Evolutionary conservation across 2,797 vertebrate genomes (phyloP).

Genomic region (Valencia hispanica): DNA sequence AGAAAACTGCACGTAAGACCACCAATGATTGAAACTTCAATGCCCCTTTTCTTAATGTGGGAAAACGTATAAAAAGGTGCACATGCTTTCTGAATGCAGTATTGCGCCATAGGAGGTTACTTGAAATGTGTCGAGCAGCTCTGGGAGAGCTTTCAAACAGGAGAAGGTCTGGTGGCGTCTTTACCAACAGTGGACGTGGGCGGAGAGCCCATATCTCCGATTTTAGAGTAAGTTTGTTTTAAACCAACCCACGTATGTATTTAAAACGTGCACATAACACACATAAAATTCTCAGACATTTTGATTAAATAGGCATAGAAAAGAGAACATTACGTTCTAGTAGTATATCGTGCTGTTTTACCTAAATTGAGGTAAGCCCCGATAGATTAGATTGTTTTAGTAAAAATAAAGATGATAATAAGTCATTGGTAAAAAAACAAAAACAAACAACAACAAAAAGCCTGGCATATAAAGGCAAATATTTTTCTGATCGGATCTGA

Average conservation of each 20-base stretch:
- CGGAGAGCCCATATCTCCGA: slow-evolving; percentile 27
- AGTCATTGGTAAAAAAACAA: too few species aligned
- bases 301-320: background rate
- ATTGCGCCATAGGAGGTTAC: slow-evolving; percentile 83
- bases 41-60: background rate
- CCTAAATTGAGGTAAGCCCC: background rate
- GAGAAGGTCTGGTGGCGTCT: background rate
- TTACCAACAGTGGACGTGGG: slow-evolving; percentile 45
- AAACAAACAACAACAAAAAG: background rate
- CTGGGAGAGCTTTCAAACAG: slow-evolving; percentile 42
- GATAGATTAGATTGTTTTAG: background rate
- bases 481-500: background rate
- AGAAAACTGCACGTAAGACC: slow-evolving; percentile 58
- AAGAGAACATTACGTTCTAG: background rate
- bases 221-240: slow-evolving; percentile 63
- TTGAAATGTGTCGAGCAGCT: slow-evolving; percentile 77
- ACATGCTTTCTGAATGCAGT: slow-evolving; percentile 64
- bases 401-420: background rate
- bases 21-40: background rate
- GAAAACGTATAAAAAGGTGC: background rate
- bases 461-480: background rate
- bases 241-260: background rate
- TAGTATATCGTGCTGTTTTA: background rate
- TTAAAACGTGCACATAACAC: background rate
- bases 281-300: background rate